Evolutionary conservation across 1,140 invertebrate genomes (phyloP).

Genomic region (Nixonia krombeini): DNA sequence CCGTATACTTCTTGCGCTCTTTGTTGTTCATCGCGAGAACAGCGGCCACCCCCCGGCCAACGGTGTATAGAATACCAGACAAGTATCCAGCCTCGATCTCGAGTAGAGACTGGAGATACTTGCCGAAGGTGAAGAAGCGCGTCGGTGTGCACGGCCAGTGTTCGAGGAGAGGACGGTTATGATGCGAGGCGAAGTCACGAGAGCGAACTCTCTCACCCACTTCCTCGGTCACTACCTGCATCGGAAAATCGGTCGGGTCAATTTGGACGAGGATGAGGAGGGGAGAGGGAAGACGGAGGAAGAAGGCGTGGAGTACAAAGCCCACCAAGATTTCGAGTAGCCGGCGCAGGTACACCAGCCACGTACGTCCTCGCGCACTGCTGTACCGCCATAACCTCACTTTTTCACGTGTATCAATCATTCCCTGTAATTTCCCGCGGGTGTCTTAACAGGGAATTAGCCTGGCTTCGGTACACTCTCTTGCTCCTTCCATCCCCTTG

Average conservation of each 20-base stretch:
- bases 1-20: conserved; percentile 11
- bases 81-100: conserved; percentile 30
- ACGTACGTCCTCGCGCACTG: conserved; percentile 10
- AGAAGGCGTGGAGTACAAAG: conserved; percentile 2
- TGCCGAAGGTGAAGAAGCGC: conserved; percentile 24
- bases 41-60: conserved; percentile 22
- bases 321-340: conserved; percentile 8
- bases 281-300: background rate
- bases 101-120: conserved; percentile 21
- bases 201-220: conserved; percentile 16
- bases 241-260: conserved; percentile 4
- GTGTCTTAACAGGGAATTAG: conserved; percentile 41
- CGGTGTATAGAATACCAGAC: conserved; percentile 19
- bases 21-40: conserved; percentile 16
- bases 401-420: conserved; percentile 61
- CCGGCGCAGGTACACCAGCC: background rate
- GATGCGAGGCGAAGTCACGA: conserved; percentile 33
- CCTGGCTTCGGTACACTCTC: conserved; percentile 16
- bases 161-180: conserved; percentile 25
- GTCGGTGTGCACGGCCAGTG: background rate
- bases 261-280: too few relatives aligned
- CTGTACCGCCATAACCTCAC: conserved; percentile 22
- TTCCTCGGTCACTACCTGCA: conserved; percentile 9
- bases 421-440: conserved; percentile 63
- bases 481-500: conserved; percentile 4